Evolutionary conservation across 1,140 invertebrate genomes (phyloP).

Genomic region (Drosophila nebulosa): DNA sequence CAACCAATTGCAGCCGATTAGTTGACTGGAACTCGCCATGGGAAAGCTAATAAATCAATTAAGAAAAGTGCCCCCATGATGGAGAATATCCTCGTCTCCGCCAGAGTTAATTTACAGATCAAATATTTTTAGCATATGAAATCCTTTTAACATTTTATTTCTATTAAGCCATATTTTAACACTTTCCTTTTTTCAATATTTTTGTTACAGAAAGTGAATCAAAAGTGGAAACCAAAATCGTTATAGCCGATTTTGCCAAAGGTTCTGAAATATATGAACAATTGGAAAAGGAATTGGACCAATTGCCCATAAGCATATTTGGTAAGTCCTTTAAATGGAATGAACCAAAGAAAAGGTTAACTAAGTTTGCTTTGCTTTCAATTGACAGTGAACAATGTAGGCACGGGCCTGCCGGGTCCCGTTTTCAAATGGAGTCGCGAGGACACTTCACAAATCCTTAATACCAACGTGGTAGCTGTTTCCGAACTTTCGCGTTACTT

Average conservation of each 20-base stretch:
- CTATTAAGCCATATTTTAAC: too few relatives aligned
- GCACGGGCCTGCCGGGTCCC: constrained; percentile 89
- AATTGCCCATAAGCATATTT: constrained; percentile 89
- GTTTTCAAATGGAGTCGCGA: constrained; percentile 87
- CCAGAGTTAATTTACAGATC: too few relatives aligned
- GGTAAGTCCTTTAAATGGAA: constrained; percentile 86
- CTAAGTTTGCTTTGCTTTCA: too few relatives aligned
- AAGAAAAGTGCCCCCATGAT: too few relatives aligned
- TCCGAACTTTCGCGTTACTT: constrained; percentile 91
- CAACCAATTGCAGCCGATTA: too few relatives aligned
- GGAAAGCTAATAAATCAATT: too few relatives aligned
- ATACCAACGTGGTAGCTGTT: constrained; percentile 91
- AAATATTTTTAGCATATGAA: too few relatives aligned
- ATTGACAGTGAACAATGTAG: constrained; percentile 96
- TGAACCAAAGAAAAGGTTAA: too few relatives aligned
- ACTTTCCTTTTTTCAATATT: too few relatives aligned
- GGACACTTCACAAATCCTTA: constrained; percentile 90
- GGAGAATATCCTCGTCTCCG: too few relatives aligned
- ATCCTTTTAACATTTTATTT: too few relatives aligned
- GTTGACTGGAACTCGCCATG: too few relatives aligned
- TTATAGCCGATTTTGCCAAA: constrained; percentile 90
- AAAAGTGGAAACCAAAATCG: constrained; percentile 86
- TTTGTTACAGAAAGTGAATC: constrained; percentile 68
- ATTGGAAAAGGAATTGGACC: constrained; percentile 86
- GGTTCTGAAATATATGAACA: constrained; percentile 86